Conservation (phyloP, 2,797 vertebrate genomes). For the Florisuga fusca region DNA sequence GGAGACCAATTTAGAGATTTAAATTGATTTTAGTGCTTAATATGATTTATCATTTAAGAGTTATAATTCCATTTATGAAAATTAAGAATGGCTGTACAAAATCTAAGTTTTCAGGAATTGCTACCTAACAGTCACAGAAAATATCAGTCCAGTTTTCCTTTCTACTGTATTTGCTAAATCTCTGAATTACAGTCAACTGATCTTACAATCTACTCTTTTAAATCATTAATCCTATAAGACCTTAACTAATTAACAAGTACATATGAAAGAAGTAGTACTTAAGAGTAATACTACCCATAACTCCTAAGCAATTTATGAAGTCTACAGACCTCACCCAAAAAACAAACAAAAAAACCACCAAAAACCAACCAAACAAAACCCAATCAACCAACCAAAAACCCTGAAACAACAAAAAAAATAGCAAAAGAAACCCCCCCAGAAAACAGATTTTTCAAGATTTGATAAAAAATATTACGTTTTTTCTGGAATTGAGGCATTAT, state of each 20-base stretch:
- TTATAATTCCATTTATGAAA: not conserved
- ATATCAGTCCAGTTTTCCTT: not conserved
- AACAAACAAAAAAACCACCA: no score
- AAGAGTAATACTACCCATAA: not conserved
- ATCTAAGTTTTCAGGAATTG: not conserved
- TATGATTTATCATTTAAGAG: not conserved
- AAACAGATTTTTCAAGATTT: not conserved
- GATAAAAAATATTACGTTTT: not conserved
- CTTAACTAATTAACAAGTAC: not conserved
- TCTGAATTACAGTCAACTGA: not conserved
- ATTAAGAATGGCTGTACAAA: not conserved
- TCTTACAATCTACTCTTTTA: not conserved
- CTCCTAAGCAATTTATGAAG: not conserved
- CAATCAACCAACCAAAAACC: no score
- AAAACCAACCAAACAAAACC: no score
- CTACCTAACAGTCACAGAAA: not conserved
- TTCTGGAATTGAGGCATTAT: not conserved
- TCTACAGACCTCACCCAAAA: not conserved
- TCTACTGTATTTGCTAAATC: not conserved
- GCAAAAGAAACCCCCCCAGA: not conserved
- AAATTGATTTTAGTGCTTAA: not conserved
- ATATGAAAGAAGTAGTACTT: not conserved
- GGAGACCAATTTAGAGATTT: not conserved
- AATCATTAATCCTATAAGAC: not conserved
- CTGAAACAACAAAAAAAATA: no score